These are phyloP conservation scores for Stegodyphus dumicola DNA, from an alignment of 1,140 invertebrate genomes.

Conservation along the genomic window DNA sequence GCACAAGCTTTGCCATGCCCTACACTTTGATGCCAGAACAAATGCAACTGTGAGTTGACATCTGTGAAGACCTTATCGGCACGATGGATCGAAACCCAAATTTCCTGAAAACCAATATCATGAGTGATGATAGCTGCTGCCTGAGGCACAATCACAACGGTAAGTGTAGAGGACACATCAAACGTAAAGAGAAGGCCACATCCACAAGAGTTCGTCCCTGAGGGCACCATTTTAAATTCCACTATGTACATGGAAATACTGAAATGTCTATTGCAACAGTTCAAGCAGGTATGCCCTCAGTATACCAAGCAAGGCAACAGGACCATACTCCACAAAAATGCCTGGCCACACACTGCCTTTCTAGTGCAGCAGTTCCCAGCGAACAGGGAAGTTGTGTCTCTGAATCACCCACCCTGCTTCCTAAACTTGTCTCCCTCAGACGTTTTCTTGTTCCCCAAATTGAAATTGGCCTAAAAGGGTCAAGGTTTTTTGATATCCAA, in stretches of 20 bases:
- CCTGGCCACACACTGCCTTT: neutral
- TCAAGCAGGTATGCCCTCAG: neutral
- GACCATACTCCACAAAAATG: neutral
- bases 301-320: neutral
- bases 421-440: neutral
- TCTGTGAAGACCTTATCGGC: neutral
- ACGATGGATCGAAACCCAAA: neutral
- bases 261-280: neutral
- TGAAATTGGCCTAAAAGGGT: neutral
- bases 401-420: neutral
- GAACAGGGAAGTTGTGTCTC: neutral
- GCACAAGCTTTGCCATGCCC: neutral
- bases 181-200: neutral
- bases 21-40: neutral
- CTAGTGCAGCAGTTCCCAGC: neutral
- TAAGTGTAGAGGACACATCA: neutral
- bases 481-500: neutral
- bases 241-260: neutral
- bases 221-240: neutral
- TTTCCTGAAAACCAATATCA: neutral
- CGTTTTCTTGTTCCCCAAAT: neutral
- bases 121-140: neutral
- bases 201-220: neutral
- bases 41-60: neutral
- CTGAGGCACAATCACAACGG: neutral